Conservation (phyloP, 2,113 vertebrate species). For the Protobothrops mucrosquamatus region DNA sequence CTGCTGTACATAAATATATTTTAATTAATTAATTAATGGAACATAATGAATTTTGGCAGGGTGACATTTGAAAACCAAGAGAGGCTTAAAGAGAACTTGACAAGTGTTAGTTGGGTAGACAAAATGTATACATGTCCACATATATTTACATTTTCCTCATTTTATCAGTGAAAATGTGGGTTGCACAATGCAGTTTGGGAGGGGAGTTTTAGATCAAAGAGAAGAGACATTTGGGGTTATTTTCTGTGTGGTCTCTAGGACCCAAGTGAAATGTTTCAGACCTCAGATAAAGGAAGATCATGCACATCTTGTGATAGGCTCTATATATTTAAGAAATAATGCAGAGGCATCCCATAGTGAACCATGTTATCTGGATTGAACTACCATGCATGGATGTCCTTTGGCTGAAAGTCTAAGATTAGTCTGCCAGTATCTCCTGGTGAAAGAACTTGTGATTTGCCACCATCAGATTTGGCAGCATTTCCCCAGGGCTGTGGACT, state of each 20-base stretch:
- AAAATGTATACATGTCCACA: not conserved
- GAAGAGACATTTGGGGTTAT: not conserved
- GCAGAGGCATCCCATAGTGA: not conserved
- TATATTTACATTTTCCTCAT: conserved; percentile 10
- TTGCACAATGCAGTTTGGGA: not conserved
- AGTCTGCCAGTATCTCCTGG: not conserved
- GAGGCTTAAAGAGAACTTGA: conserved; percentile 71
- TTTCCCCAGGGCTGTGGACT: not conserved
- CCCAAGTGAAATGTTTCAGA: not conserved
- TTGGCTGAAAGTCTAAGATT: not conserved
- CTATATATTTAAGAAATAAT: not conserved
- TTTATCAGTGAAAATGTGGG: not conserved
- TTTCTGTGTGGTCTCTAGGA: not conserved
- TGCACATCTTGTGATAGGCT: not conserved
- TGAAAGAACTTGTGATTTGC: not conserved
- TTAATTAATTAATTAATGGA: conserved; percentile 80
- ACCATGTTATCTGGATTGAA: not conserved
- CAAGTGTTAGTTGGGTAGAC: conserved; percentile 68
- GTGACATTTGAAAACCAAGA: conserved; percentile 77
- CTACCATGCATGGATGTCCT: not conserved
- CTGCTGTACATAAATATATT: conserved; percentile 74
- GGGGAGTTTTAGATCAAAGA: not conserved
- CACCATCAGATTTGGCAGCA: not conserved
- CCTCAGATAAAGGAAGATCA: not conserved
- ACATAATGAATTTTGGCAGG: conserved; percentile 79